Conservation (phyloP, 2,797 vertebrate genomes). For the Crocidura indochinensis region DNA sequence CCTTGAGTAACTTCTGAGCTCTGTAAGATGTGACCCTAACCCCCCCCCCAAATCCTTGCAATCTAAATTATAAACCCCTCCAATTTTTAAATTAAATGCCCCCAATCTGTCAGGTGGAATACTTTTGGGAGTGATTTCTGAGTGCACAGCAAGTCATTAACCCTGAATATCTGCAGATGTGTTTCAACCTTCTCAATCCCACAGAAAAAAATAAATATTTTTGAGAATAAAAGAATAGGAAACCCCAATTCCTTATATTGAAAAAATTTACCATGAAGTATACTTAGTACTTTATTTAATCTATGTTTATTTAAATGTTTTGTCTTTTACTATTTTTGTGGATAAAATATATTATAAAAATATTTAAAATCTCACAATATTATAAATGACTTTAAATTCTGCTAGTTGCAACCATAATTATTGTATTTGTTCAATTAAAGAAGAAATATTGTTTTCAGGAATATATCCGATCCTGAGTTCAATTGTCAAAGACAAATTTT, state of each 20-base stretch:
- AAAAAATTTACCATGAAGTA: neutral
- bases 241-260: too few species aligned
- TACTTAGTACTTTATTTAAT: neutral
- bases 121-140: too few species aligned
- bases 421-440: neutral
- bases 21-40: too few species aligned
- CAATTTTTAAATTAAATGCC: too few species aligned
- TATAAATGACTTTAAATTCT: neutral
- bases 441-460: neutral
- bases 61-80: too few species aligned
- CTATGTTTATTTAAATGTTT: neutral
- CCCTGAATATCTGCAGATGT: too few species aligned
- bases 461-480: conserved; percentile 14
- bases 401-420: neutral
- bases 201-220: neutral
- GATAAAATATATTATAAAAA: neutral
- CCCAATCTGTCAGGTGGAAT: too few species aligned
- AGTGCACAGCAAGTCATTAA: too few species aligned
- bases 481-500: conserved; percentile 33
- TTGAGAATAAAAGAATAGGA: too few species aligned
- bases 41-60: too few species aligned
- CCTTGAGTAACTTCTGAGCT: too few species aligned
- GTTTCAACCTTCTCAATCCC: too few species aligned
- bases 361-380: neutral
- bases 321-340: neutral